phyloP scores from a whole-genome alignment of 2,797 vertebrate genomes.

The Gallinago stenura region DNA sequence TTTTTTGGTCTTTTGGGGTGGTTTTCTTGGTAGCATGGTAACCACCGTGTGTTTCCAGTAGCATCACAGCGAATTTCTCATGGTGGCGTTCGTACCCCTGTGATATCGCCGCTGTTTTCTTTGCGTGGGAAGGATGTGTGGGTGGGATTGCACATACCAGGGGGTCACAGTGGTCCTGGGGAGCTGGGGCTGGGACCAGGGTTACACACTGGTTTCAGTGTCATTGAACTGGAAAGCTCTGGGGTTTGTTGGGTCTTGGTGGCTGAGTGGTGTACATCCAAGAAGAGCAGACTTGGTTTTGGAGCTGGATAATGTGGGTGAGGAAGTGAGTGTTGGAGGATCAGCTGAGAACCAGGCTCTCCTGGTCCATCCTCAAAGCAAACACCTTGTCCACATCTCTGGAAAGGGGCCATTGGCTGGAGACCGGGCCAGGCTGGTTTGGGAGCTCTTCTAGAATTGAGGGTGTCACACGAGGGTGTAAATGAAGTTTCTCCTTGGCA shows the following conservation, averaged over 20 bases:
- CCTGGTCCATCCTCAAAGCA: background rate
- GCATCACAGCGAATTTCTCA: background rate
- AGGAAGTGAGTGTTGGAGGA: background rate
- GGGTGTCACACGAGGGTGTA: background rate
- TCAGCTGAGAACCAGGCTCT: background rate
- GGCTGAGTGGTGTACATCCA: background rate
- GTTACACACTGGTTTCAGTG: background rate
- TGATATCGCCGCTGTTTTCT: rapidly evolving
- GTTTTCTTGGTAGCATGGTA: background rate
- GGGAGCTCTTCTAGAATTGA: background rate
- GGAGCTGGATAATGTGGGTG: background rate
- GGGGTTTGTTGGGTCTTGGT: background rate
- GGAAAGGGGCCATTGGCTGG: background rate
- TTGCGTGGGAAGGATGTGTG: rapidly evolving
- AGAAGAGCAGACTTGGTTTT: background rate
- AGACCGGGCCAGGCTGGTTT: background rate
- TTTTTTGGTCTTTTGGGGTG: background rate
- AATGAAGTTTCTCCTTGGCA: background rate
- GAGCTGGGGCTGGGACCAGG: background rate
- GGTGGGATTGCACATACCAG: rapidly evolving
- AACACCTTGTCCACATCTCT: background rate
- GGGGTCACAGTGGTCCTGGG: background rate
- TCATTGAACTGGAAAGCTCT: background rate
- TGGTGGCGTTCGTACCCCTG: rapidly evolving
- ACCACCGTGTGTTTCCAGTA: rapidly evolving